These are phyloP conservation scores for Notocelia uddmanniana DNA, from an alignment of 2,888 invertebrate genomes.

Conservation along the genomic window DNA sequence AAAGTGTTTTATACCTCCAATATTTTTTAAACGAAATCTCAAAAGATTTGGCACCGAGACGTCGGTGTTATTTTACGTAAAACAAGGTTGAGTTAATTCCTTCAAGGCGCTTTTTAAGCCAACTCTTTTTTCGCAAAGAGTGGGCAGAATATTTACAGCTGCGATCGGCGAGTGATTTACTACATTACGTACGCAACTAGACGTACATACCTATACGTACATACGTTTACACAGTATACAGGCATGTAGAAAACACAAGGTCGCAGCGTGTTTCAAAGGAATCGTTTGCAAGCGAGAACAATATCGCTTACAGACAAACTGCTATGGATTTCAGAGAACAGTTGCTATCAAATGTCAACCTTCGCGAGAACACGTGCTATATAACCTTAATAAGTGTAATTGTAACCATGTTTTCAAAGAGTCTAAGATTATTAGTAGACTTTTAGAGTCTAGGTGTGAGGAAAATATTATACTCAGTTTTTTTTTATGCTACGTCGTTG, in stretches of 20 bases:
- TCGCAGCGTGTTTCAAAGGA: constrained; percentile 63
- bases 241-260: constrained; percentile 63
- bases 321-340: constrained; percentile 44
- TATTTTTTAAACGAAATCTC: constrained; percentile 31
- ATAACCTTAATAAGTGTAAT: constrained; percentile 28
- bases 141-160: constrained; percentile 74
- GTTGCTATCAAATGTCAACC: constrained; percentile 46
- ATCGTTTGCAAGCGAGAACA: constrained; percentile 46
- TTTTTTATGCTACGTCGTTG: no score
- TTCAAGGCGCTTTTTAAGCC: constrained; percentile 62
- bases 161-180: constrained; percentile 69
- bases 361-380: constrained; percentile 39
- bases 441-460: neutral
- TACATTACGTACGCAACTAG: constrained; percentile 45
- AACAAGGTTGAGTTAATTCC: constrained; percentile 65
- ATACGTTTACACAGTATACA: constrained; percentile 27
- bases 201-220: constrained; percentile 37
- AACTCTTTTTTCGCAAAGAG: constrained; percentile 63
- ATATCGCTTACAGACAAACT: constrained; percentile 45
- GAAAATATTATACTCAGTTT: neutral
- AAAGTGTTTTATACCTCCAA: neutral
- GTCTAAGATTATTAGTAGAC: no score
- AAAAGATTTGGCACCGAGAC: constrained; percentile 62
- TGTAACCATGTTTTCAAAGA: constrained; percentile 14
- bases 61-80: constrained; percentile 57